phyloP scores from a whole-genome alignment of 92 coral and sea anemone species.

The Pocillopora grandis region DNA sequence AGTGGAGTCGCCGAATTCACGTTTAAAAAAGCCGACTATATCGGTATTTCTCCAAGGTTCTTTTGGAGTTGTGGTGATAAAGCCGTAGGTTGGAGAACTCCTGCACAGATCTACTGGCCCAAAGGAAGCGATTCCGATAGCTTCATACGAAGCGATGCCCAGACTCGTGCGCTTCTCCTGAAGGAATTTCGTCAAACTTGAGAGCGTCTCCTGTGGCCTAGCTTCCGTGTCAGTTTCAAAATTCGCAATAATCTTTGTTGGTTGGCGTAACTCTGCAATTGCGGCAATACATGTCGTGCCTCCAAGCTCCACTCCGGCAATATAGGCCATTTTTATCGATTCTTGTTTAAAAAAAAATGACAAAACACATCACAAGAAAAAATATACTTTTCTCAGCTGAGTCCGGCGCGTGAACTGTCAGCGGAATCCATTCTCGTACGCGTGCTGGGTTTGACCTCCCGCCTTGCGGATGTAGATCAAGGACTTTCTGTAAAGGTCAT shows the following conservation, averaged over 20 bases:
- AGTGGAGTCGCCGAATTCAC: constrained; percentile 55
- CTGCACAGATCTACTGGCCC: constrained; percentile 87
- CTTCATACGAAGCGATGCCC: constrained; percentile 43
- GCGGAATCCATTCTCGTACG: too few relatives aligned
- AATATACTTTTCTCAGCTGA: too few relatives aligned
- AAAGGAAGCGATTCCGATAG: constrained; percentile 91
- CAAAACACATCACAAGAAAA: too few relatives aligned
- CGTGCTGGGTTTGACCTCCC: too few relatives aligned
- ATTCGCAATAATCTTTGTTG: constrained; percentile 58
- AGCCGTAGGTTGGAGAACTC: constrained; percentile 78
- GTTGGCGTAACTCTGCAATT: constrained; percentile 55
- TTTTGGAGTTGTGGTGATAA: constrained; percentile 87
- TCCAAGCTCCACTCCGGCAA: constrained; percentile 95
- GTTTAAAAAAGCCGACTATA: constrained; percentile 67
- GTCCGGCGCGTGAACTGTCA: too few relatives aligned
- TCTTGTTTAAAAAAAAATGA: too few relatives aligned
- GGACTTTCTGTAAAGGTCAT: too few relatives aligned
- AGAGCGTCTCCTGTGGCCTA: constrained; percentile 58
- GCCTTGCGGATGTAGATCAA: too few relatives aligned
- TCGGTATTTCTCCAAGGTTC: constrained; percentile 72
- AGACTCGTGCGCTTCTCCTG: constrained; percentile 50
- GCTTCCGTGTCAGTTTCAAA: constrained; percentile 65
- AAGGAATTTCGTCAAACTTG: constrained; percentile 52
- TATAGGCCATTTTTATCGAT: constrained; percentile 20
- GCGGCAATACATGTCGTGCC: constrained; percentile 94